Evolutionary conservation across 37 sponge, comb jelly and placozoan species (phyloP), one percentile per base, ranked within the genome.

Genomic region (Haliclona indistincta): DNA sequence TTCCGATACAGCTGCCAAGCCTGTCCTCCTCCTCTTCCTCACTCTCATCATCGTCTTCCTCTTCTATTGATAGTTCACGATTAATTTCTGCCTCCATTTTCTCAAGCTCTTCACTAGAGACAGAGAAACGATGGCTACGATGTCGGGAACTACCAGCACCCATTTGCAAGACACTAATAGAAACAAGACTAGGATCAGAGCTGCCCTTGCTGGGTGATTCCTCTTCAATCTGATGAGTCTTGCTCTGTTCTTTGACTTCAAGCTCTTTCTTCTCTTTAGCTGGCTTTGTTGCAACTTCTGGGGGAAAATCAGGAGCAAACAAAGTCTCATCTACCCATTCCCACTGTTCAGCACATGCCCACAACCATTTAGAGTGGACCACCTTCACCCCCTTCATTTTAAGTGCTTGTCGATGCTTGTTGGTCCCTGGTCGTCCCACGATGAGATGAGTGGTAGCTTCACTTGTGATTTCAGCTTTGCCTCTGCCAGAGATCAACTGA

Each of bases 271-370:
- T 17, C 38, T 17, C 38, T 22, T 6, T 43, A 36, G 28, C 76
- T 38, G 38, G 28, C 35, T 54, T 52, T 17, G 2, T 10, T 54
- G 11, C 60, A n/a, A 25, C 13, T 58, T 26, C 6, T 47, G 10
- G 13, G 10, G 15, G 15, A 65, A 64, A 65, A 13, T 76, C 28
- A n/a, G 86, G 66, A 11, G 79, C 86, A 44, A 73, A 89, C 43
- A n/a, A 36, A 32, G 25, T 66, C 67, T 96, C 97, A 15, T 87
- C 81, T 3, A 84, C 76, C 73, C 60, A 63, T 43, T 91, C 64
- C 99, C 99, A 99, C 42, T 60, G 79, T 69, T 94, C 92, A 38
- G 94, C 92, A 74, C 94, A 99, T 17, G 53, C 49, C 96, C 96
- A 99, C 73, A 99, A 49, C 99, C 99, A 99, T 45, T 70, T 64